These are phyloP conservation scores for Rattus rattus DNA, from an alignment of 2,113 vertebrate species.

Conservation along the genomic window DNA sequence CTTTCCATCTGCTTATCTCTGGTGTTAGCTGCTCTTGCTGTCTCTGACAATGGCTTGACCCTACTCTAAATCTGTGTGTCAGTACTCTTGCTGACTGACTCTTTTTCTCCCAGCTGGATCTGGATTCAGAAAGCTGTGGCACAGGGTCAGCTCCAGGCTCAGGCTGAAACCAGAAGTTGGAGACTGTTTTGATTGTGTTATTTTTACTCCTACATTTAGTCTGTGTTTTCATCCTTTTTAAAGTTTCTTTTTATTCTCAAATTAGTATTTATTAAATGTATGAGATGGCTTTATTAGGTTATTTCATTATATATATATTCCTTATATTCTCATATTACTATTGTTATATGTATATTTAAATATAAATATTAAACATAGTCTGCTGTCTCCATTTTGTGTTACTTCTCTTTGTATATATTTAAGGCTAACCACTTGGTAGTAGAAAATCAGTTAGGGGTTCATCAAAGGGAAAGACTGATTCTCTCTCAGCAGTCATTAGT, in stretches of 20 bases:
- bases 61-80: no score
- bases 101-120: no score
- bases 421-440: background rate
- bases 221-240: background rate
- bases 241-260: background rate
- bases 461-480: background rate
- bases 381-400: background rate
- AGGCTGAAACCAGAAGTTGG: no score
- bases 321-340: background rate
- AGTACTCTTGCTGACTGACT: no score
- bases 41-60: no score
- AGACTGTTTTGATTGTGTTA: accelerated
- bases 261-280: background rate
- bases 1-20: no score
- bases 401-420: background rate
- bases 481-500: background rate
- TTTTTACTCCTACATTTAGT: background rate
- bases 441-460: background rate
- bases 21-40: no score
- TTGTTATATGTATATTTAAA: background rate
- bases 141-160: no score
- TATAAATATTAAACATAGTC: background rate
- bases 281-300: background rate
- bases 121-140: no score
- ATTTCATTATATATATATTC: background rate